These are phyloP conservation scores for Heliconius melpomene DNA, from an alignment of 1,140 invertebrate species.

Conservation along the genomic window DNA sequence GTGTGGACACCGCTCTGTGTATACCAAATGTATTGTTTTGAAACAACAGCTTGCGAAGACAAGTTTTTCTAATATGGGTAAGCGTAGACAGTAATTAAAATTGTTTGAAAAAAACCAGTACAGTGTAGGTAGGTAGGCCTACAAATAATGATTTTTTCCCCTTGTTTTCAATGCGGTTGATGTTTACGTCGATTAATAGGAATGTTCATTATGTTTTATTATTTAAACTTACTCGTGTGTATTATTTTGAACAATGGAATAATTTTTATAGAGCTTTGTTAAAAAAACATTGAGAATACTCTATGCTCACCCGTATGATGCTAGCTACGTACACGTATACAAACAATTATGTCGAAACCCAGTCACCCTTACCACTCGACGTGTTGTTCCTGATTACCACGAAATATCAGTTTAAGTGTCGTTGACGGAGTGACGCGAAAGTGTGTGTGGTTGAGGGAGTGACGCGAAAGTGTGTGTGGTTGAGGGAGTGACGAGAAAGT, in stretches of 20 bases:
- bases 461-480: slow-evolving; percentile 1
- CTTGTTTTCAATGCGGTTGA: background rate
- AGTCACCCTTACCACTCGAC: slow-evolving; percentile 17
- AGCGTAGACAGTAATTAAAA: slow-evolving; percentile 12
- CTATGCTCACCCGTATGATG: background rate
- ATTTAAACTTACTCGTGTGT: background rate
- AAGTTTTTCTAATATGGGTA: background rate
- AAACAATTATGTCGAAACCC: slow-evolving; percentile 21
- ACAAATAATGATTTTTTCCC: background rate
- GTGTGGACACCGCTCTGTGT: slow-evolving; percentile 90
- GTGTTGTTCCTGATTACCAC: slow-evolving; percentile 23
- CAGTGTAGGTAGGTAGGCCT: background rate
- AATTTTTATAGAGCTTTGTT: background rate
- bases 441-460: background rate
- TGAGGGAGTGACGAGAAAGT: slow-evolving; percentile 16
- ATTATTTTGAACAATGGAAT: background rate
- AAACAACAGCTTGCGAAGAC: background rate
- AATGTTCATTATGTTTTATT: background rate
- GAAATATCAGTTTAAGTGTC: slow-evolving; percentile 19
- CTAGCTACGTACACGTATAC: slow-evolving; percentile 5
- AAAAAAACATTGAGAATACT: background rate
- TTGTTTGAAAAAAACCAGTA: background rate
- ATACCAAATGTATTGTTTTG: slow-evolving; percentile 2
- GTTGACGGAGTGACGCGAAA: slow-evolving; percentile 15
- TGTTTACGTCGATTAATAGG: slow-evolving; percentile 7